These are phyloP conservation scores for Drosophila nr. fundita DNA, from an alignment of 2,888 invertebrate species.

Conservation along the genomic window DNA sequence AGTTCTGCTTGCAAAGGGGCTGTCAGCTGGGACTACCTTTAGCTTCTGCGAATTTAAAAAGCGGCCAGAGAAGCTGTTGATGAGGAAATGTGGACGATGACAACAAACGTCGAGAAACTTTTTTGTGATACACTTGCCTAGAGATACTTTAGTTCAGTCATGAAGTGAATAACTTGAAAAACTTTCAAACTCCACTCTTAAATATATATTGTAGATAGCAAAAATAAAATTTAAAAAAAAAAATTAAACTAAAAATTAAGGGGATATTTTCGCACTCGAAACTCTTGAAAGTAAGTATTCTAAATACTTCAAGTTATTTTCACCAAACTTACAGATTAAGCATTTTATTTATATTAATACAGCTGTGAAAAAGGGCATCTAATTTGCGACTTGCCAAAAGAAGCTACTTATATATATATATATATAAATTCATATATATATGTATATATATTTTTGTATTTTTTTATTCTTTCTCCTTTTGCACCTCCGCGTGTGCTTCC, in stretches of 20 bases:
- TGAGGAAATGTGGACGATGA: slow-evolving; percentile 24
- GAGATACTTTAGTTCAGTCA: background rate
- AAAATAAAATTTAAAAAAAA: background rate
- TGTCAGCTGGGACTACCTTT: slow-evolving; percentile 59
- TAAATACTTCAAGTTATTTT: background rate
- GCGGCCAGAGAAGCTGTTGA: slow-evolving; percentile 25
- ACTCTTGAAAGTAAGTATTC: background rate
- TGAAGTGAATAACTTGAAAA: background rate
- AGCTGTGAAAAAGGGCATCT: slow-evolving; percentile 22
- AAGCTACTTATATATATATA: background rate
- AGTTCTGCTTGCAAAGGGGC: slow-evolving; percentile 28
- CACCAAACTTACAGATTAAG: background rate
- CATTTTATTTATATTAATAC: background rate
- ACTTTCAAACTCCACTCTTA: background rate
- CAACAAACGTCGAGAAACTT: slow-evolving; percentile 39
- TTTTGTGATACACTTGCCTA: slow-evolving; percentile 21
- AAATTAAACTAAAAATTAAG: background rate
- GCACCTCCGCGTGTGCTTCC: background rate
- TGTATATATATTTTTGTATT: background rate
- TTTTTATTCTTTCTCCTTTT: slow-evolving; percentile 5
- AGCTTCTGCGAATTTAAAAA: slow-evolving; percentile 69
- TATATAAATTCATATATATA: background rate
- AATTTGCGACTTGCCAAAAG: background rate
- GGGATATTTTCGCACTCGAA: background rate
- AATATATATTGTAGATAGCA: background rate